A percentile compares a stretch with the other conserved stretches of the same genome.
Conservation (phyloP, 2,888 invertebrate genomes). For the Pyrrhia umbra region DNA sequence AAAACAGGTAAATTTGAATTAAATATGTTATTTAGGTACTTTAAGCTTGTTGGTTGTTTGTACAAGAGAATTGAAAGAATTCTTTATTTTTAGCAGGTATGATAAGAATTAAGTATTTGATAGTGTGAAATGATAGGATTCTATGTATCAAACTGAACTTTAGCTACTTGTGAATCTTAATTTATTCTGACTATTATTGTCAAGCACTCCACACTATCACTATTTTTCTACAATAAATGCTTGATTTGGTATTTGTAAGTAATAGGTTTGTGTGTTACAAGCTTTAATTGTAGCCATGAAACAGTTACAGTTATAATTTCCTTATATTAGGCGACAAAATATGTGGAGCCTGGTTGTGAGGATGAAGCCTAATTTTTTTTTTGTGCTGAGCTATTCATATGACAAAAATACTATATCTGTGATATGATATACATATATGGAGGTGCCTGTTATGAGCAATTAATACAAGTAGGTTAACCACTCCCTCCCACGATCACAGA, state of each 20-base stretch:
- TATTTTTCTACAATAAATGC: not conserved
- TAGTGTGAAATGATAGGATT: not conserved
- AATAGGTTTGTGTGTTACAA: too few species aligned
- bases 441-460: constrained; percentile 72
- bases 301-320: not conserved
- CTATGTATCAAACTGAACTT: not conserved
- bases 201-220: not conserved
- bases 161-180: not conserved
- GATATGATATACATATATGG: constrained; percentile 61
- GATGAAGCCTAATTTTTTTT: constrained; percentile 2
- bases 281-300: not conserved
- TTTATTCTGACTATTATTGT: not conserved
- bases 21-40: not conserved
- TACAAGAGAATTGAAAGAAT: not conserved
- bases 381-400: constrained; percentile 1
- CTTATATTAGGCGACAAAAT: not conserved
- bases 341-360: constrained; percentile 2
- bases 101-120: constrained; percentile 4
- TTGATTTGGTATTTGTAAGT: not conserved
- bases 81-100: constrained; percentile 7
- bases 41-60: not conserved
- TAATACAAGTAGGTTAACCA: constrained; percentile 77
- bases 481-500: constrained; percentile 84
- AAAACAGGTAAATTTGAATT: constrained; percentile 27
- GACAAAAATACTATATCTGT: not conserved